phyloP scores from a whole-genome alignment of 2,113 vertebrate genomes.

The Prunella himalayana region DNA sequence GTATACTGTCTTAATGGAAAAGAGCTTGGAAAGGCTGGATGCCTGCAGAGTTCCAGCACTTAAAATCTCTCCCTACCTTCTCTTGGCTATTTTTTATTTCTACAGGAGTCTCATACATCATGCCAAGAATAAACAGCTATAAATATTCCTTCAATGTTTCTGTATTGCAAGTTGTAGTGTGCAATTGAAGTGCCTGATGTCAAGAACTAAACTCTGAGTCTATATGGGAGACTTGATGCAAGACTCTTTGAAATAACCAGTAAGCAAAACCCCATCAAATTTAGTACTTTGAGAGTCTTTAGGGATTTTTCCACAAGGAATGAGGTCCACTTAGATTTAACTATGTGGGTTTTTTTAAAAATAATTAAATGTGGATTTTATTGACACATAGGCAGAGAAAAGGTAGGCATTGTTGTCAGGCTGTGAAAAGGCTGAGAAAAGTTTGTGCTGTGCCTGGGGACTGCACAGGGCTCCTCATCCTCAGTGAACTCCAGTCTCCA shows the following conservation, averaged over 20 bases:
- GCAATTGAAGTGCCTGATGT: not conserved
- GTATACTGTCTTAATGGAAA: not conserved
- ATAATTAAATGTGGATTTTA: not conserved
- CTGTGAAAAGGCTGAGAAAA: not conserved
- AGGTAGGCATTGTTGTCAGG: not conserved
- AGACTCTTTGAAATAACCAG: not conserved
- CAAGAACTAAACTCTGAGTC: not conserved
- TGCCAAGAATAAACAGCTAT: not conserved
- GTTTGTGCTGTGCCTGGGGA: not conserved
- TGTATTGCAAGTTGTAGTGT: not conserved
- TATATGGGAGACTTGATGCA: not conserved
- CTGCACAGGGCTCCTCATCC: not conserved
- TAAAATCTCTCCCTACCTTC: not conserved
- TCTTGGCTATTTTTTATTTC: not conserved
- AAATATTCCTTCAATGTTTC: not conserved
- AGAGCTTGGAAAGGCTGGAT: not conserved
- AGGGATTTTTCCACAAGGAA: not conserved
- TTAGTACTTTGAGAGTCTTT: not conserved
- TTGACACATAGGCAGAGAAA: not conserved
- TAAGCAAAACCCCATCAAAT: not conserved
- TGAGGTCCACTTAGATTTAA: not conserved
- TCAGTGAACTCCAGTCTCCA: not conserved
- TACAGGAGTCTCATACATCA: not conserved
- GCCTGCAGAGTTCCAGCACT: not conserved
- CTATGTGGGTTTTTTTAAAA: not conserved